Evolutionary conservation across 1,140 invertebrate genomes (phyloP).

Genomic region (Triops longicaudatus): DNA sequence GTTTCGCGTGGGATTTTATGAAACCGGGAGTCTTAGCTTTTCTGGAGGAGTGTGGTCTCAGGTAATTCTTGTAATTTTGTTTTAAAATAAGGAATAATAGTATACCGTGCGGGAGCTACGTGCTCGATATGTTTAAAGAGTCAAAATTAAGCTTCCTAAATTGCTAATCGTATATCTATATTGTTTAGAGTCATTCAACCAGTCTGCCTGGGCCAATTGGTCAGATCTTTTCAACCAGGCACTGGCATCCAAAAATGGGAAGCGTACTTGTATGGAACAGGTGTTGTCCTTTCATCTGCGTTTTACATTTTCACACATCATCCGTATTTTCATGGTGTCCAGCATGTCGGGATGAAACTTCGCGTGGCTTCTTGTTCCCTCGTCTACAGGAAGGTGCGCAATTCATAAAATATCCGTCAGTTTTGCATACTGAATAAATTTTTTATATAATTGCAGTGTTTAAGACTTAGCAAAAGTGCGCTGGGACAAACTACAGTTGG

Average conservation of each 20-base stretch:
- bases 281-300: constrained; percentile 58
- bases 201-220: constrained; percentile 58
- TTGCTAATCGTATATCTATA: not conserved
- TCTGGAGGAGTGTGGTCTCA: constrained; percentile 14
- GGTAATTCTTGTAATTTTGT: not conserved
- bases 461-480: constrained; percentile 53
- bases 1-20: constrained; percentile 46
- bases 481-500: constrained; percentile 68
- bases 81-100: not conserved
- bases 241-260: constrained; percentile 39
- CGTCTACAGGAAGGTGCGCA: constrained; percentile 48
- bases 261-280: constrained; percentile 55
- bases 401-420: not conserved
- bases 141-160: not conserved
- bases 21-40: constrained; percentile 42
- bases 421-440: constrained; percentile 24
- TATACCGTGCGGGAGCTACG: no score
- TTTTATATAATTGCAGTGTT: constrained; percentile 34
- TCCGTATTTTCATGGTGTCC: constrained; percentile 64
- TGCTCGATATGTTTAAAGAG: no score
- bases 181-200: constrained; percentile 58
- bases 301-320: constrained; percentile 63
- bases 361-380: constrained; percentile 46
- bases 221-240: constrained; percentile 51
- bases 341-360: constrained; percentile 45